Base-by-base conservation (phyloP, 2,113 vertebrate species). In the Grammatotria lemairii region DNA sequence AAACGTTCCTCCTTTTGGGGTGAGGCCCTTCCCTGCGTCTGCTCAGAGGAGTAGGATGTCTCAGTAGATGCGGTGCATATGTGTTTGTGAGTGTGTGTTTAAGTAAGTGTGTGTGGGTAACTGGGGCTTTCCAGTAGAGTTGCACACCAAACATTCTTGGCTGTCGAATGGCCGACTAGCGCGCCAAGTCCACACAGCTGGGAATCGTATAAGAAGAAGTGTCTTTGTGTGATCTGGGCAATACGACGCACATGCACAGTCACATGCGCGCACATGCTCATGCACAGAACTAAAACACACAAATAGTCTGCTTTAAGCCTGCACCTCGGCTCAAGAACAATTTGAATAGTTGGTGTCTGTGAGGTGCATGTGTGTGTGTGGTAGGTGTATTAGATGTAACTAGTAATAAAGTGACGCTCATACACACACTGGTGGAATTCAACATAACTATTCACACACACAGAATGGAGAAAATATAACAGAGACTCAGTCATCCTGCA, bases 131-230 rank as follows among this genome's bases (percentile, higher is more conserved):
- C 93, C 95, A 95, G 92, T 87, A 81, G 51, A 60, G 87, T 88
- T 90, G 87, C 88, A 93, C 95, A 95, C 92, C 85, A 93, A 93
- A 96, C 95, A 97, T 97, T 96, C 95, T 94, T 95, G 92, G 84
- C 94, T 94, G 94, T 90, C 91, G 75, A 68, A 95, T 90, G 87
- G 85, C 84, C 14, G 68, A 90, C 68, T 60, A 88, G 86, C 78
- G 53, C 83, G 92, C 93, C 93, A 94, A 92, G 88, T 91, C 90
- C 68, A 81, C 95, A 53, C 96, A 96, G 95, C 95, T 96, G 95
- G 95, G 93, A 95, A 89, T 93, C 92, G 87, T 96, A 94, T 93
- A 95, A 93, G 94, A 96, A 95, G 94, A 82, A 83, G 75, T 57
- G 91, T 93, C 93, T 93, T 93, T 94, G 92, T 93, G 73, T 87